phyloP scores from a whole-genome alignment of 2,113 vertebrate genomes.

The Plotosus lineatus region DNA sequence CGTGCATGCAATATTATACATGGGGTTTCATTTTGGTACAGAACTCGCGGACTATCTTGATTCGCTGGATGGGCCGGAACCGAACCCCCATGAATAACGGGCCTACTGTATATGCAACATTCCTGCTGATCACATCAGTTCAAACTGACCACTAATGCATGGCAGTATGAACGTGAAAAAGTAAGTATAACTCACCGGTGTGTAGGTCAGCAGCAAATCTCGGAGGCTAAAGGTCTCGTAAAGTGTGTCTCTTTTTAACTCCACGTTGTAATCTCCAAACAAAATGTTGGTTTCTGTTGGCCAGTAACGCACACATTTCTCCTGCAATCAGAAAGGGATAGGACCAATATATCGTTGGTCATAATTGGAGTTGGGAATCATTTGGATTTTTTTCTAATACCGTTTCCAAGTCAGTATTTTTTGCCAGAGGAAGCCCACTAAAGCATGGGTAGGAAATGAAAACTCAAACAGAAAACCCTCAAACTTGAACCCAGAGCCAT shows the following conservation, averaged over 20 bases:
- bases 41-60: too few species aligned
- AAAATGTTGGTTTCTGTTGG: conserved; percentile 85
- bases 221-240: conserved; percentile 89
- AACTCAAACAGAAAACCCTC: too few species aligned
- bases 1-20: too few species aligned
- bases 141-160: background rate
- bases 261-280: conserved; percentile 86
- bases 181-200: conserved; percentile 71
- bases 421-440: too few species aligned
- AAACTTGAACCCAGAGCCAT: too few species aligned
- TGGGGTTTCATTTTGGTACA: too few species aligned
- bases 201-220: conserved; percentile 87
- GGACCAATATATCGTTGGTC: background rate
- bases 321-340: conserved; percentile 68
- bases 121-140: background rate
- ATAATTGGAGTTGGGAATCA: background rate
- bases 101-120: background rate
- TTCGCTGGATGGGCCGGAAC: too few species aligned
- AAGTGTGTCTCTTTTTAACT: conserved; percentile 83
- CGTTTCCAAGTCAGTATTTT: too few species aligned
- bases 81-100: too few species aligned
- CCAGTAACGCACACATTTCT: conserved; percentile 97
- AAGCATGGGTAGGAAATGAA: too few species aligned
- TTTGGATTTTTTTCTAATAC: too few species aligned
- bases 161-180: background rate